phyloP scores from a whole-genome alignment of 2,113 vertebrate species.

The Cyanoramphus novaezelandiae region DNA sequence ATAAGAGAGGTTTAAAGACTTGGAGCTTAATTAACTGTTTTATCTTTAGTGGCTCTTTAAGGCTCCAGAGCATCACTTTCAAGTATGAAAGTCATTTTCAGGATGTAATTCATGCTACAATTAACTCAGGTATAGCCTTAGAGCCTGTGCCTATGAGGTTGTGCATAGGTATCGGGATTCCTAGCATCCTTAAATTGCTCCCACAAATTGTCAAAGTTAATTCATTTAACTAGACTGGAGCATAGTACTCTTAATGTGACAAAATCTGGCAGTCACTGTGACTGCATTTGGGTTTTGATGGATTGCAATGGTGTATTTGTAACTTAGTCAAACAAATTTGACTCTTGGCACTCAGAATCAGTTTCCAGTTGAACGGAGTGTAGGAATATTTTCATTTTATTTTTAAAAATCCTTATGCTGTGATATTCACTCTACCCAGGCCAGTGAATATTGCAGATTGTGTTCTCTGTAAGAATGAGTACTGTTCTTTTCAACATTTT shows the following conservation, averaged over 20 bases:
- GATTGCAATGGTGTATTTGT: neutral
- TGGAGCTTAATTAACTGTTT: neutral
- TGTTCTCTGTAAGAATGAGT: neutral
- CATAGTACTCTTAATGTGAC: neutral
- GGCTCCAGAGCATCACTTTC: neutral
- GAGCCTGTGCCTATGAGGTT: neutral
- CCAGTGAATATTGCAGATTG: neutral
- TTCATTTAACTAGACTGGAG: neutral
- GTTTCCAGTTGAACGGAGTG: neutral
- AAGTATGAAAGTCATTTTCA: neutral
- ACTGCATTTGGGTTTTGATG: neutral
- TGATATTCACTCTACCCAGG: neutral
- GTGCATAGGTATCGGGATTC: neutral
- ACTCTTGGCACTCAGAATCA: neutral
- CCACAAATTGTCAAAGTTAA: neutral
- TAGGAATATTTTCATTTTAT: neutral
- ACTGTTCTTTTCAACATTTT: neutral
- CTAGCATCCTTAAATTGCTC: neutral
- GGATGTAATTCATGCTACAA: neutral
- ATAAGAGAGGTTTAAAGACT: neutral
- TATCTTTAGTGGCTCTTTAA: neutral
- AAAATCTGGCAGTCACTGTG: neutral
- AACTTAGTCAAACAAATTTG: neutral
- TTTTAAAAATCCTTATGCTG: neutral
- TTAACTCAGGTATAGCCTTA: neutral